Base-by-base conservation (phyloP, 2,888 invertebrate genomes). In the Diadegma fenestrale region DNA sequence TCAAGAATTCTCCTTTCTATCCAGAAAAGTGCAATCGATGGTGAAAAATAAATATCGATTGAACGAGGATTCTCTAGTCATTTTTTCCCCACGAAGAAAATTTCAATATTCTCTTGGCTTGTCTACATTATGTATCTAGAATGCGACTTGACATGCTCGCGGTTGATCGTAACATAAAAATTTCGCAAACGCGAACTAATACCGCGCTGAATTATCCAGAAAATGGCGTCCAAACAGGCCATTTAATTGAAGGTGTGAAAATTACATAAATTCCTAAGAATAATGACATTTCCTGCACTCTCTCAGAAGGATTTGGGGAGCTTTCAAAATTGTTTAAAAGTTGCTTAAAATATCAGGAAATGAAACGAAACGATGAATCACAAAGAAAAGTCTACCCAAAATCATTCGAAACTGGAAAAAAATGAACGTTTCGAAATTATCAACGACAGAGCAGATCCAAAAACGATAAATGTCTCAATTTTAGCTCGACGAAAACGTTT, bases 121-220 rank as follows among this genome's bases (percentile, higher is more conserved):
- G 26, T 68, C 30, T 12, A 30, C 48, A 30, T 69, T 30, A n/a
- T 8, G 48, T 19, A 17, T 10, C 37, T 37, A 10, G 12, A 54
- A 51, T 6, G 54, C 2, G 54, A 54, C 12, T 72, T 37, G n/a
- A 54, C 72, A 72, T 72, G 72, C 54, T 19, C n/a, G 33, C 19
- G 51, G 12, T 19, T 12, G 54, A 54, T n/a, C n/a, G 48, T 5
- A n/a, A n/a, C 30, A n/a, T 26, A 2, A 73, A 8, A 41, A 58
- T 41, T 33, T 26, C 2, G 41, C 17, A 73, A 51, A 26, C 58
- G 41, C 58, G 43, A 26, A 41, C 58, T 61, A n/a, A 19, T 26
- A 37, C 10, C 33, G 12, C 58, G 54, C n/a, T n/a, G 58, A 51
- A 41, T 2, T 14, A 54, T 51, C n/a, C 41, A 58, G 17, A 14